These are phyloP conservation scores for Plectrocnemia conspersa DNA, from an alignment of 1,140 invertebrate species.

Conservation along the genomic window DNA sequence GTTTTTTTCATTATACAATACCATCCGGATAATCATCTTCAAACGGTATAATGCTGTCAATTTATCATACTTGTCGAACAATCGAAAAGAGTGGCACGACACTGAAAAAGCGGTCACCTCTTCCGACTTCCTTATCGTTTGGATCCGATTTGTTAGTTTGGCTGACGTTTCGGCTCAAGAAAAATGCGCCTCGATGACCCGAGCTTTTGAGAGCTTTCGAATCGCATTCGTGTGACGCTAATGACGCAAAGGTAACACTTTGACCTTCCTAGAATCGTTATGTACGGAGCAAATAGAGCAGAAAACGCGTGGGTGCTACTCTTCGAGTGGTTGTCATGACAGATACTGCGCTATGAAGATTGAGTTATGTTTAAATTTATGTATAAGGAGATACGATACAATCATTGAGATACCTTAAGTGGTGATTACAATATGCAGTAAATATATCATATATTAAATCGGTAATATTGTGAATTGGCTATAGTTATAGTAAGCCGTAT, in stretches of 20 bases:
- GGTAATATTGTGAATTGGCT: too few species aligned
- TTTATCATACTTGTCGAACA: neutral
- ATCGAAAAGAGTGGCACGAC: neutral
- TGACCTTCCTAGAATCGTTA: neutral
- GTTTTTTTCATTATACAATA: too few species aligned
- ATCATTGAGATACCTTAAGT: too few species aligned
- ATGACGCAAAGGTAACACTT: neutral
- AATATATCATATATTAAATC: too few species aligned
- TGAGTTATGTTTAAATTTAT: too few species aligned
- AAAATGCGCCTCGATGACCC: neutral
- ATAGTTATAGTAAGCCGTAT: too few species aligned
- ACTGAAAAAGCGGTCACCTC: neutral
- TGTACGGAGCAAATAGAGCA: neutral
- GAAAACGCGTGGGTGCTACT: too few species aligned
- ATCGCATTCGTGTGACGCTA: neutral
- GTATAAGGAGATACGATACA: too few species aligned
- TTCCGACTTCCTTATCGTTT: conserved; percentile 2
- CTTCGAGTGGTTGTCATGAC: too few species aligned
- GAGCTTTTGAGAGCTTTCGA: conserved; percentile 7
- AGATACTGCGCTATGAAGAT: too few species aligned
- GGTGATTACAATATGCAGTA: too few species aligned
- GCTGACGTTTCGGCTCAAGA: neutral
- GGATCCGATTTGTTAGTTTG: neutral
- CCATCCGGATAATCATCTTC: too few species aligned
- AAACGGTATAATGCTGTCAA: neutral